A percentile compares a stretch with the other conserved stretches of the same genome.
phyloP scores from a whole-genome alignment of 2,113 vertebrate genomes.

The Coptodon rendalli region DNA sequence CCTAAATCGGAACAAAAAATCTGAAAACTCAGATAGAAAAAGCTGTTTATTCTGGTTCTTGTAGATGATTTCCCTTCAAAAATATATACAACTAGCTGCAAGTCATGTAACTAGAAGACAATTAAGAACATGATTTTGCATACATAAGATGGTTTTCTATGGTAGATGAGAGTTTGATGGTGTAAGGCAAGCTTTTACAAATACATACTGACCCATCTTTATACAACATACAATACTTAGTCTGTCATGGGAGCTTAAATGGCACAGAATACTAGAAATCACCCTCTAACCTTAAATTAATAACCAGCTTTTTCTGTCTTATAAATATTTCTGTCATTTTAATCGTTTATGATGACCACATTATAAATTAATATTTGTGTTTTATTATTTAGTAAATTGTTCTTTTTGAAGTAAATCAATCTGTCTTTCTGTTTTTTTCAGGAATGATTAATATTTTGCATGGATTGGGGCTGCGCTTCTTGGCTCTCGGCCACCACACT shows the following conservation, averaged over 20 bases:
- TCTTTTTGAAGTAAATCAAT: background rate
- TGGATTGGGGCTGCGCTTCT: slow-evolving; percentile 88
- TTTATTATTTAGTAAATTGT: background rate
- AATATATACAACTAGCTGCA: background rate
- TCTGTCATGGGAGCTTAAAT: background rate
- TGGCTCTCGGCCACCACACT: slow-evolving; percentile 93
- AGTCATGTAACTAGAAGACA: background rate
- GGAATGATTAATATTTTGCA: slow-evolving; percentile 99
- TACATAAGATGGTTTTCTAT: background rate
- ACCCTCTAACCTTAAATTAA: background rate
- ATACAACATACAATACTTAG: background rate
- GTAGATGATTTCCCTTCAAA: background rate
- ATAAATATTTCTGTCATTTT: background rate
- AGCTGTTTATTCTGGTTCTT: background rate
- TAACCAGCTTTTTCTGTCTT: background rate
- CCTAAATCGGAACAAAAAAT: background rate
- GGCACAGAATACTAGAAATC: background rate
- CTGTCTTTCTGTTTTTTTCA: slow-evolving; percentile 33
- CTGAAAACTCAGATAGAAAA: background rate
- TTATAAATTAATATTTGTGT: background rate
- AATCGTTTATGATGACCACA: background rate
- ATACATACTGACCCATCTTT: background rate
- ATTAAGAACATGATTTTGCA: background rate
- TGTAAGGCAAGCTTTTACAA: background rate
- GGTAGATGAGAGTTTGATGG: background rate